phyloP scores from a whole-genome alignment of 1,140 invertebrate species.

The Brachionus koreanus region DNA sequence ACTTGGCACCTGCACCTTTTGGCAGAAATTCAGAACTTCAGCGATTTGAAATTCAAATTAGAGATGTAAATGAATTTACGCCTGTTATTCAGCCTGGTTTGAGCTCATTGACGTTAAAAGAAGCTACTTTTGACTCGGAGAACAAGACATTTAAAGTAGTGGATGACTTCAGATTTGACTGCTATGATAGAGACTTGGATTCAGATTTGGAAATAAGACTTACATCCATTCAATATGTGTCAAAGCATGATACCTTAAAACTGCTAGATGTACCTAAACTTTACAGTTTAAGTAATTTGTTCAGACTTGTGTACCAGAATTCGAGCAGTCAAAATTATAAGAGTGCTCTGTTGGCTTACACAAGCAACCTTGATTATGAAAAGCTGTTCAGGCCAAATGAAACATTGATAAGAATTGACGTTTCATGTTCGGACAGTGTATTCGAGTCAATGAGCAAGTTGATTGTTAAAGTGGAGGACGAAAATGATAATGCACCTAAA shows the following conservation, averaged over 20 bases:
- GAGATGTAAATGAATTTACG: background rate
- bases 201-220: background rate
- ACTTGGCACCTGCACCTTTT: conserved; percentile 23
- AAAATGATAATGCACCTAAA: conserved; percentile 15
- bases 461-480: conserved; percentile 15
- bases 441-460: conserved; percentile 10
- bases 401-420: conserved; percentile 36
- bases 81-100: conserved; percentile 18
- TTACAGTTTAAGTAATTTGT: background rate
- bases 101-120: background rate
- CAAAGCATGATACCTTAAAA: background rate
- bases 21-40: conserved; percentile 23
- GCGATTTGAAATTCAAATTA: conserved; percentile 10
- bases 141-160: background rate
- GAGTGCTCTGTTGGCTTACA: conserved; percentile 11
- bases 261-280: background rate
- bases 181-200: conserved; percentile 28
- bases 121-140: background rate
- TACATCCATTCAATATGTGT: conserved; percentile 12
- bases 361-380: conserved; percentile 19
- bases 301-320: conserved; percentile 35
- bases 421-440: conserved; percentile 14
- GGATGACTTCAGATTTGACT: conserved; percentile 19
- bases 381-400: conserved; percentile 30
- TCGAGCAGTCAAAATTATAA: background rate